These are phyloP conservation scores for Watsonalla cultraria DNA, from an alignment of 2,888 invertebrate species.

Conservation along the genomic window DNA sequence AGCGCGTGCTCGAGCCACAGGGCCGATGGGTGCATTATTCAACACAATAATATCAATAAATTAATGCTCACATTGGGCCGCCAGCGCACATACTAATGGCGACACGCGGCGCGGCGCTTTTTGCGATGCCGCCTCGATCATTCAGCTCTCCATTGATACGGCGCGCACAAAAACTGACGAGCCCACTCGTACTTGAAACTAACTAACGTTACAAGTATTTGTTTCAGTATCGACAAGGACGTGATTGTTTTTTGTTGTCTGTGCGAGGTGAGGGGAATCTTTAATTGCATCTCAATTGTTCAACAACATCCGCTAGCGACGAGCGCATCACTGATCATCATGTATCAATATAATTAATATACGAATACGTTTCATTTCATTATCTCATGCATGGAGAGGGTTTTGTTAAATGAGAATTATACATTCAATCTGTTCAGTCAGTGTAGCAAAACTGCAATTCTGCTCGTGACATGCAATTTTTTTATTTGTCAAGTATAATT, in stretches of 20 bases:
- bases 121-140: slow-evolving; percentile 47
- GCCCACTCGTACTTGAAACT: slow-evolving; percentile 47
- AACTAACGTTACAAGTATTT: slow-evolving; percentile 58
- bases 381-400: too few species aligned
- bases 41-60: slow-evolving; percentile 72
- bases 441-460: too few species aligned
- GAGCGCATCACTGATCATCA: neutral
- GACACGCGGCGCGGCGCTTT: slow-evolving; percentile 69
- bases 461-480: too few species aligned
- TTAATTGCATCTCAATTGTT: slow-evolving; percentile 44
- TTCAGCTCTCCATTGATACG: slow-evolving; percentile 73
- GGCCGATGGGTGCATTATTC: slow-evolving; percentile 60
- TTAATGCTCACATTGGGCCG: slow-evolving; percentile 69
- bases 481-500: too few species aligned
- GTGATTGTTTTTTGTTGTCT: slow-evolving; percentile 56
- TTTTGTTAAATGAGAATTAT: too few species aligned
- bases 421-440: too few species aligned
- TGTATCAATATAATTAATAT: neutral
- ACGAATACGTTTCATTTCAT: too few species aligned
- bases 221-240: slow-evolving; percentile 49
- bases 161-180: slow-evolving; percentile 53
- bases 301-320: slow-evolving; percentile 2
- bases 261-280: slow-evolving; percentile 44
- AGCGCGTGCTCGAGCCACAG: slow-evolving; percentile 53
- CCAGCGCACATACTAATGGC: slow-evolving; percentile 71